Evolutionary conservation across 2,113 vertebrate species (phyloP).

Genomic region (Lycaon pictus): DNA sequence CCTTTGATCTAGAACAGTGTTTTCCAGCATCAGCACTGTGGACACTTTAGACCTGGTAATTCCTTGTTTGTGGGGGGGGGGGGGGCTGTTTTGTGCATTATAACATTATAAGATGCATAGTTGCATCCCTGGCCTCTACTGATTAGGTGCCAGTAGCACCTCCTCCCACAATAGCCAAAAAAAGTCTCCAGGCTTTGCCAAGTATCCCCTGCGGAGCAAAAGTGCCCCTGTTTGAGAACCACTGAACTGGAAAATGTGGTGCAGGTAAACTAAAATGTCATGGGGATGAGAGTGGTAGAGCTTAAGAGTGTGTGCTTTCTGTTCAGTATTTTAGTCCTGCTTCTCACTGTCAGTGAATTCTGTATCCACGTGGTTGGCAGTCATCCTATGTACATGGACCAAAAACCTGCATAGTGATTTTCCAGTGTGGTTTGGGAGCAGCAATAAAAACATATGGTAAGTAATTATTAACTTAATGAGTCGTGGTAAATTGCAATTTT

Average conservation of each 20-base stretch:
- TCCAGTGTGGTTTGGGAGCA: slow-evolving; percentile 56
- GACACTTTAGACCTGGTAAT: not conserved
- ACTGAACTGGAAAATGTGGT: not conserved
- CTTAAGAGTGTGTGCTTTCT: not conserved
- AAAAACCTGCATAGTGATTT: slow-evolving; percentile 20
- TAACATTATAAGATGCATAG: too few species aligned
- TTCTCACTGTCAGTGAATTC: not conserved
- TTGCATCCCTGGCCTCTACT: not conserved
- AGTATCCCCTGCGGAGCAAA: not conserved
- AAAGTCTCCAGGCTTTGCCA: not conserved
- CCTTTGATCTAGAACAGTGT: not conserved
- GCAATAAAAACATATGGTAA: slow-evolving; percentile 74
- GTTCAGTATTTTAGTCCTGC: not conserved
- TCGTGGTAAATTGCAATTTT: slow-evolving; percentile 64
- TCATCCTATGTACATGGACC: slow-evolving; percentile 4
- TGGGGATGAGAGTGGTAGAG: not conserved
- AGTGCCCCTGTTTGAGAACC: not conserved
- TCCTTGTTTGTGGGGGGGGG: not conserved
- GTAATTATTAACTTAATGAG: slow-evolving; percentile 69
- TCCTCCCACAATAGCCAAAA: not conserved
- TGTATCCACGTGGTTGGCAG: not conserved
- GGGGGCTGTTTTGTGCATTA: not conserved
- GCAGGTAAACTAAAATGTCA: not conserved
- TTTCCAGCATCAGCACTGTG: accelerated
- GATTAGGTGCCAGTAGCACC: not conserved